A percentile compares a stretch with the other conserved stretches of the same genome.
These are phyloP conservation scores for Falco peregrinus DNA, from an alignment of 2,797 vertebrate species.

Conservation along the genomic window DNA sequence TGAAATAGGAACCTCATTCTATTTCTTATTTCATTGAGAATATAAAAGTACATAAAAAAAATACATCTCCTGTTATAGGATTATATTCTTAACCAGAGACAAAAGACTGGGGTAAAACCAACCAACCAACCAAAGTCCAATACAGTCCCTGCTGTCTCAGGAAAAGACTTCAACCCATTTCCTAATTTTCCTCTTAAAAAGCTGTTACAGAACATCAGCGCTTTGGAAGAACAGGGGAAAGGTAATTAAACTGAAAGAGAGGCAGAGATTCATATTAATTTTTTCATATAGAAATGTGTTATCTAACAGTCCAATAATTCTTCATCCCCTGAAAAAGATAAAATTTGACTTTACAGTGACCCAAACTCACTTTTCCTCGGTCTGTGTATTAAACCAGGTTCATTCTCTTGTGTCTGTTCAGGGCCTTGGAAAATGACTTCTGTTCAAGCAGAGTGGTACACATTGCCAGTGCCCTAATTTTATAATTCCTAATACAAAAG, in stretches of 20 bases:
- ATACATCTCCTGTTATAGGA: neutral
- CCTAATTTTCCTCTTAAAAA: neutral
- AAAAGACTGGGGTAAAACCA: neutral
- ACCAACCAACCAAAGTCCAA: neutral
- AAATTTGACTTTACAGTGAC: neutral
- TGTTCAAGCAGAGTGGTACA: neutral
- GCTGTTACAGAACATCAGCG: neutral
- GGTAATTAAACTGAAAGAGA: neutral
- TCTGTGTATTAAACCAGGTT: neutral
- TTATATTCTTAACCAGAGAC: neutral
- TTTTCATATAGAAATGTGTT: neutral
- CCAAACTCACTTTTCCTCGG: neutral
- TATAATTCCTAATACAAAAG: neutral
- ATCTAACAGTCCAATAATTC: neutral
- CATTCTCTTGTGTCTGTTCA: neutral
- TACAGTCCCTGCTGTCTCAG: neutral
- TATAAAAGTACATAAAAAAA: neutral
- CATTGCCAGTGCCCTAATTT: neutral
- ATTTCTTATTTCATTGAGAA: neutral
- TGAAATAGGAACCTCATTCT: neutral
- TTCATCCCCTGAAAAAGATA: neutral
- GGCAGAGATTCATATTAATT: fast-evolving
- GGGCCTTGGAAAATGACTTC: neutral
- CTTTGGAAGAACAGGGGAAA: neutral
- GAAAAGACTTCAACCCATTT: neutral